Evolutionary conservation across 1,140 invertebrate species (phyloP), one percentile per base, ranked within the genome.

Genomic region (Drosophila pachea): DNA sequence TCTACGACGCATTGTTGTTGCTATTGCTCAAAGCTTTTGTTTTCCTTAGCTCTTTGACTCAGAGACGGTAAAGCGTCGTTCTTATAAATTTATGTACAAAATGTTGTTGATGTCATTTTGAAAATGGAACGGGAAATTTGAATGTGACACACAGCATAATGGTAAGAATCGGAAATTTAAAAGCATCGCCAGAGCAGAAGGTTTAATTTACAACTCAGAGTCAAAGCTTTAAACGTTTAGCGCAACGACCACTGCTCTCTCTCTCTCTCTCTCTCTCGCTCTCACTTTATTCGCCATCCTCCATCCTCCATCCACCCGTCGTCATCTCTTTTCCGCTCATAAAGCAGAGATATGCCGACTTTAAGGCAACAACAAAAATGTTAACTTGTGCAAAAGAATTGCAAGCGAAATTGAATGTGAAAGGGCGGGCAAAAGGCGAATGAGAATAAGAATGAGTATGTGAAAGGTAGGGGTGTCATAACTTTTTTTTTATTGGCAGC

Each of bases 21-120:
- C 33, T 59, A 14, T 43, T 45, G 32, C 22, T 22, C 3, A 22
- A 22, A 22, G 61, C 29, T 69, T 75, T 49, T 53, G 35, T 54
- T 45, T 11, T 49, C 53, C 48, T 48, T 70, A 4, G 31, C 29
- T 36, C 29, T 32, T 75, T 61, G 47, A 52, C 36, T 52, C 63
- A 59, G 29, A 50, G 22, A 29, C 53, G 32, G 22, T 61, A 40
- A 11, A 58, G 36, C 61, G 3, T 22, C 53, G 43, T 52, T 70
- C 59, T 60, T 68, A 64, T 78, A 66, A 78, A 67, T 78, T 78
- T 72, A 67, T 78, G 76, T 60, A 59, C 45, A 59, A 65, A 78
- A 78, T 70, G 70, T 77, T 75, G 63, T 78, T 78, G 68, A 65
- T 78, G 72, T 75, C 68, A 73, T 73, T 65, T 47, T 22, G 4